Evolutionary conservation across 2,888 invertebrate species (phyloP).

Genomic region (Vandiemenella viatica): DNA sequence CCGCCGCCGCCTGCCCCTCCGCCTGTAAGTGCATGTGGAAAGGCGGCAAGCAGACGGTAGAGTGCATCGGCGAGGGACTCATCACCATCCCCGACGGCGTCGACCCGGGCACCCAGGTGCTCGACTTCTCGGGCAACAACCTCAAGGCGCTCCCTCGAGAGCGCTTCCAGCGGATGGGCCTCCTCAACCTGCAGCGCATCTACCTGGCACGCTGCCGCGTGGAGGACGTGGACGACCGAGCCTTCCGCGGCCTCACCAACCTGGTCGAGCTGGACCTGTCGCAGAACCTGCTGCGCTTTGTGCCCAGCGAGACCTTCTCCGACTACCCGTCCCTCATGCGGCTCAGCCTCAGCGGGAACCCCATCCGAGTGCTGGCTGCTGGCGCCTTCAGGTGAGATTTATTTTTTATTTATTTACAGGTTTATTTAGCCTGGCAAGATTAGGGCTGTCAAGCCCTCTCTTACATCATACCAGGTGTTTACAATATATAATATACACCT

Average conservation of each 20-base stretch:
- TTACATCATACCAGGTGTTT: no score
- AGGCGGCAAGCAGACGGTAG: conserved; percentile 79
- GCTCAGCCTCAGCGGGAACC: conserved; percentile 65
- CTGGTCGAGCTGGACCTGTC: conserved; percentile 78
- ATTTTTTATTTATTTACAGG: no score
- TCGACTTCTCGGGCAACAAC: conserved; percentile 72
- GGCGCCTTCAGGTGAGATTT: conserved; percentile 63
- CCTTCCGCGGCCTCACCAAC: conserved; percentile 72
- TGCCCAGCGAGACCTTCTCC: conserved; percentile 64
- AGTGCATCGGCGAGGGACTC: conserved; percentile 66
- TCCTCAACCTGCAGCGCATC: conserved; percentile 77
- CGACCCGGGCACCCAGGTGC: conserved; percentile 71
- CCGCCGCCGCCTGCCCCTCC: conserved; percentile 58
- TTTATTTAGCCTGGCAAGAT: no score
- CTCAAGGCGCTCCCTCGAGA: conserved; percentile 62
- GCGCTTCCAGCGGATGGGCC: conserved; percentile 59
- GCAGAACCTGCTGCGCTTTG: conserved; percentile 57
- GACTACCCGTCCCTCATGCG: conserved; percentile 71
- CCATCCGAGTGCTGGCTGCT: conserved; percentile 54
- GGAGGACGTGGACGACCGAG: conserved; percentile 58
- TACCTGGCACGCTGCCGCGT: conserved; percentile 65
- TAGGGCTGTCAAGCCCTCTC: no score
- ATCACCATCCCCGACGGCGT: conserved; percentile 63
- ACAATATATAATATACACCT: no score
- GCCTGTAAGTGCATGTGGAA: conserved; percentile 85